These are phyloP conservation scores for Merodon equestris DNA, from an alignment of 2,888 invertebrate species.

Conservation along the genomic window DNA sequence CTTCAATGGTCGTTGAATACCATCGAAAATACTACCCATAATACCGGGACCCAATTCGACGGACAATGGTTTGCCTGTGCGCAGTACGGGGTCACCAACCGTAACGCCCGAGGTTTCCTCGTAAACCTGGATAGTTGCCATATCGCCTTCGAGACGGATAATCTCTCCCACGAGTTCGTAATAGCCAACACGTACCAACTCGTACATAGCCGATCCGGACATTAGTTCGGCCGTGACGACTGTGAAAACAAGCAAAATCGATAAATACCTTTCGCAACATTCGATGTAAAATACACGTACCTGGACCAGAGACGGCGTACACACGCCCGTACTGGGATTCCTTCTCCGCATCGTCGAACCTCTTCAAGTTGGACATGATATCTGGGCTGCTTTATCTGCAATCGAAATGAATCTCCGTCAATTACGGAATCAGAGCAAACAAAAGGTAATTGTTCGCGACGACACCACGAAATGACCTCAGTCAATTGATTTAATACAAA, in stretches of 20 bases:
- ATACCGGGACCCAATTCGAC: slow-evolving; percentile 99
- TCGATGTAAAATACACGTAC: slow-evolving; percentile 79
- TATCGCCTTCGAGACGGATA: slow-evolving; percentile 98
- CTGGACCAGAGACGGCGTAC: slow-evolving; percentile 98
- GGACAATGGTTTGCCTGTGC: slow-evolving; percentile 98
- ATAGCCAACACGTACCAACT: slow-evolving; percentile 98
- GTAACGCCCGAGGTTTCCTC: slow-evolving; percentile 98
- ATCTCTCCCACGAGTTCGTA: slow-evolving; percentile 99
- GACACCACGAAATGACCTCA: slow-evolving; percentile 51
- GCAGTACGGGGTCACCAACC: slow-evolving; percentile 98
- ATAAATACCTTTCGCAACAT: slow-evolving; percentile 39
- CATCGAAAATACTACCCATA: slow-evolving; percentile 99
- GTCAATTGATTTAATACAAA: slow-evolving; percentile 66
- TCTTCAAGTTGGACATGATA: slow-evolving; percentile 73
- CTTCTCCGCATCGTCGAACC: slow-evolving; percentile 84
- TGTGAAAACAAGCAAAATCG: slow-evolving; percentile 76
- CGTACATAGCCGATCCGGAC: slow-evolving; percentile 99
- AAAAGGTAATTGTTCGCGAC: too few relatives aligned
- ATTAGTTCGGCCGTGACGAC: slow-evolving; percentile 99
- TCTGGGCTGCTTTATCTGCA: slow-evolving; percentile 39
- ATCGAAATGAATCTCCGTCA: background rate
- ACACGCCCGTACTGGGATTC: slow-evolving; percentile 96
- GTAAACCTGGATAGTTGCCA: slow-evolving; percentile 99
- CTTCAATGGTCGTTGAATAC: slow-evolving; percentile 98
- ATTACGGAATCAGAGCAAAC: too few relatives aligned